Base-by-base conservation (phyloP, 2,113 vertebrate species). In the Toxostoma redivivum region DNA sequence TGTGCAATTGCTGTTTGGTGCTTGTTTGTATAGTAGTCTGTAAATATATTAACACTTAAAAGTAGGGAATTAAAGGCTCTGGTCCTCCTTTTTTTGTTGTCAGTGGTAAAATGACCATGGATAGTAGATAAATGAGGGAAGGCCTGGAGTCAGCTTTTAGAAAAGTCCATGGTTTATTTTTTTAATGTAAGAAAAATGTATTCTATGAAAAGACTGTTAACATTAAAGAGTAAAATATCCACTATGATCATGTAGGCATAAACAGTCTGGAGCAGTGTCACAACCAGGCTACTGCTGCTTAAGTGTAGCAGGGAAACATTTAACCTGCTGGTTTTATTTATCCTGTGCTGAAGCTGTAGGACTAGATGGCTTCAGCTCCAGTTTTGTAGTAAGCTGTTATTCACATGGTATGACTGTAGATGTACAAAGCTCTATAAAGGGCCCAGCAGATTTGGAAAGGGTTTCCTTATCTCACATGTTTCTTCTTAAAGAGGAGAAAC, bases 1-100 rank as follows among this genome's bases (percentile, higher is more conserved):
- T 92, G 92, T 97, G 96, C 96, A 97, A 95, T 80, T 96, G 88
- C 84, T 96, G 88, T 96, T 85, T 33, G n/a, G 81, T 8, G 1
- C 95, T 93, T 93, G 83, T 94, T 97, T 92, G 62, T 94, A 25
- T 61, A 97, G 74, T 85, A 79, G 86, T 94, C 91, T 97, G 56
- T 96, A 58, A 77, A 90, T 95, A 87, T 87, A 69, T 79, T 79
- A 77, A 60, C 37, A 37, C 21, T 51, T 84, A 23, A 90, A 91
- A 85, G 71, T 66, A 92, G 92, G 90, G 92, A 53, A 92, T 94
- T 92, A 95, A 96, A 91, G 35, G 81, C 45, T 95, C 50, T 87
- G 54, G 27, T 94, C 47, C 58, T 87, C 31, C 45, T 48, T 79
- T 61, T 60, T 60, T 48, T 94, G 54, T 93, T 30, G 13, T 95